Conservation (phyloP, 2,113 vertebrate species). For the Tapirus terrestris region DNA sequence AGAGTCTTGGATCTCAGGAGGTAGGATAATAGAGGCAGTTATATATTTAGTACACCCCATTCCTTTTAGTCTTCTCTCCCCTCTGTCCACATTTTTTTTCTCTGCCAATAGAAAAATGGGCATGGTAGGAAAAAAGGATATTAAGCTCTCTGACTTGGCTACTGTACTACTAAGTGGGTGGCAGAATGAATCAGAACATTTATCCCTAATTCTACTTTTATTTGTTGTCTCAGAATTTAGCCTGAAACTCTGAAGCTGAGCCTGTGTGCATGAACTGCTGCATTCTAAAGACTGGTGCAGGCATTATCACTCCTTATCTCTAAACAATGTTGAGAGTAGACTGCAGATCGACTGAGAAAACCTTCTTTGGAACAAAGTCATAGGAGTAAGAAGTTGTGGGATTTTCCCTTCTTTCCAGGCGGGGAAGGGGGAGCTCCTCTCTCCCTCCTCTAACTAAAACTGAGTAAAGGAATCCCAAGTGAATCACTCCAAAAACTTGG, state of each 20-base stretch:
- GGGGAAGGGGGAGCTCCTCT: not conserved
- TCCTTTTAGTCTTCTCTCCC: not conserved
- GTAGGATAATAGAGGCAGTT: slow-evolving; percentile 19
- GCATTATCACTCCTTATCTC: not conserved
- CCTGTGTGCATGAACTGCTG: not conserved
- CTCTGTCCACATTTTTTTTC: not conserved
- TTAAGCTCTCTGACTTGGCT: not conserved
- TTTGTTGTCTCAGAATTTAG: slow-evolving; percentile 17
- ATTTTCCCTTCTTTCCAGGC: not conserved
- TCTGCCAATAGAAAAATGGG: not conserved
- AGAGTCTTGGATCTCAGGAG: not conserved
- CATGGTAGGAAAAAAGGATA: not conserved
- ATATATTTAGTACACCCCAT: slow-evolving; percentile 21
- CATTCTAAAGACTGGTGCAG: not conserved
- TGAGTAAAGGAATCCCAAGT: not conserved
- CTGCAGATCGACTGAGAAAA: not conserved
- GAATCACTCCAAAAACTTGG: not conserved
- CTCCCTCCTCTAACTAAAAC: not conserved
- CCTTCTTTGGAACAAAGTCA: not conserved
- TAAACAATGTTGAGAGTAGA: not conserved
- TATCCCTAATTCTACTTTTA: slow-evolving; percentile 38
- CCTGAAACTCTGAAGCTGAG: not conserved
- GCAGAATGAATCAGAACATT: not conserved
- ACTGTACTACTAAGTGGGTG: not conserved
- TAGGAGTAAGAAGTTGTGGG: not conserved